phyloP scores from a whole-genome alignment of 2,113 vertebrate genomes.

The Columbina picui region DNA sequence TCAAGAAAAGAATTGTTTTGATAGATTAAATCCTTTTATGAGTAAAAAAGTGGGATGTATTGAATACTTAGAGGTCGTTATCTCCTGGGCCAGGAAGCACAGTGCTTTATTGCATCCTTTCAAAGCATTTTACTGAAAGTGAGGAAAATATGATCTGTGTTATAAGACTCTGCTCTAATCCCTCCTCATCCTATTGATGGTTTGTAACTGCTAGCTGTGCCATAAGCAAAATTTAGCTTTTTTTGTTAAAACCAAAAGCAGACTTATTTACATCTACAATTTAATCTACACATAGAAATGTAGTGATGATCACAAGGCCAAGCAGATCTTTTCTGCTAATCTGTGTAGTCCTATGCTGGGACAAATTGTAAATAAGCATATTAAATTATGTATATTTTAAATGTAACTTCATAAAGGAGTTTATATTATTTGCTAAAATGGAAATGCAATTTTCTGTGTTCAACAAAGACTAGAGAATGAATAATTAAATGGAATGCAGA shows the following conservation, averaged over 20 bases:
- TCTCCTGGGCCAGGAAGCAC: not conserved
- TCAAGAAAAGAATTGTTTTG: fast-evolving
- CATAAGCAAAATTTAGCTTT: not conserved
- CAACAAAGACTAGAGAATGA: not conserved
- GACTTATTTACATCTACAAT: not conserved
- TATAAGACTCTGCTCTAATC: not conserved
- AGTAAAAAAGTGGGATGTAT: not conserved
- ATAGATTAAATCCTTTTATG: not conserved
- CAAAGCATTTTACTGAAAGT: not conserved
- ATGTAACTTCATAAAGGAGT: not conserved
- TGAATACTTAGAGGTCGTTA: not conserved
- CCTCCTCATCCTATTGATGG: not conserved
- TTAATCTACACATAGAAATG: not conserved
- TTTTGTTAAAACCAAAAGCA: not conserved
- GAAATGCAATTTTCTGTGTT: not conserved
- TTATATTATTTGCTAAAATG: not conserved
- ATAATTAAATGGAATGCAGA: not conserved
- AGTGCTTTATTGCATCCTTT: not conserved
- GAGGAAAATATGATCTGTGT: not conserved
- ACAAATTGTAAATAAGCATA: not conserved
- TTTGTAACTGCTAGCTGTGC: not conserved
- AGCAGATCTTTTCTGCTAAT: not conserved
- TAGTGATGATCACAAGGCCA: not conserved
- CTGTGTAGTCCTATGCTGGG: not conserved
- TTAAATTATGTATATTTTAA: not conserved